Evolutionary conservation across 2,888 invertebrate species (phyloP).

Genomic region (Dicyrtoma fusca): DNA sequence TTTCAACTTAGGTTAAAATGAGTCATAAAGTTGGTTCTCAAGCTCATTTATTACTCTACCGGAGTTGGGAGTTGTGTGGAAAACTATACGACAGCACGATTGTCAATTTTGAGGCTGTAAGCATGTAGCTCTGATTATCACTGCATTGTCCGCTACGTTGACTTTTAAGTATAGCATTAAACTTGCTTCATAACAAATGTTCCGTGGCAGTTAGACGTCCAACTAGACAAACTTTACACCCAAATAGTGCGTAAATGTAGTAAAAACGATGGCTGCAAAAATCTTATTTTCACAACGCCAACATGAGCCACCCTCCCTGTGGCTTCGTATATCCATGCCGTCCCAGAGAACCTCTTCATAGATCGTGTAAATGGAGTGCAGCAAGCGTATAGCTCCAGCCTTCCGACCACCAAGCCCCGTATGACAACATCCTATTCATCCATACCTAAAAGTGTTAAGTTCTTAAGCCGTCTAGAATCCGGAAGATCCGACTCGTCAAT

Average conservation of each 20-base stretch:
- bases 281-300: background rate
- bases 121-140: background rate
- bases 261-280: background rate
- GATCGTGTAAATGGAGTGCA: too few species aligned
- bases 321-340: background rate
- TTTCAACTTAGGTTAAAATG: constrained; percentile 12
- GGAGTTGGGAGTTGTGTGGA: background rate
- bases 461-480: too few species aligned
- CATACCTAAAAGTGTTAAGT: too few species aligned
- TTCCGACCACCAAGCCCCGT: too few species aligned
- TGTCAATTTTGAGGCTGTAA: background rate
- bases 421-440: too few species aligned
- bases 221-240: constrained; percentile 21
- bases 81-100: background rate
- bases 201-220: constrained; percentile 13
- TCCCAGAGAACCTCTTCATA: background rate
- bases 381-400: too few species aligned
- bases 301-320: background rate
- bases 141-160: constrained; percentile 14
- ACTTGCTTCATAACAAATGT: constrained; percentile 17
- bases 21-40: constrained; percentile 22
- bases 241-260: constrained; percentile 14
- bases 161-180: constrained; percentile 26
- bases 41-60: constrained; percentile 20
- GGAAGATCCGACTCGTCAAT: too few species aligned